Base-by-base conservation (phyloP, 2,797 vertebrate genomes). In the Phataginus tricuspis region DNA sequence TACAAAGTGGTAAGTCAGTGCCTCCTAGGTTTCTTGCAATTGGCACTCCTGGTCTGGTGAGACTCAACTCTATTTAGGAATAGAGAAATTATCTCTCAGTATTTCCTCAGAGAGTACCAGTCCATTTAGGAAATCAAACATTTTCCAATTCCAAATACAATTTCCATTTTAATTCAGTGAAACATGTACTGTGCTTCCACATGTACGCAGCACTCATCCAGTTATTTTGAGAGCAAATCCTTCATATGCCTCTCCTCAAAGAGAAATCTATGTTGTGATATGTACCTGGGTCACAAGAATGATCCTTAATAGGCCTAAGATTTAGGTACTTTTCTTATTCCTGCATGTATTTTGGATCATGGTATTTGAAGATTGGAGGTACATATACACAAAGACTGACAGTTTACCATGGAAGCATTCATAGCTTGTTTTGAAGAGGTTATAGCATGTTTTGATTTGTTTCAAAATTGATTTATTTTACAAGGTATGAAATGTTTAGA, bases 391-490 rank as follows among this genome's bases (percentile, higher is more conserved):
- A 3, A 82, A 84, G 86, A 90, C 23, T 42, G 39, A 57, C 45
- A 83, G 25, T 94, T 91, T 75, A 6, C 55, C 34, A 86, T 34
- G 15, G 49, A 92, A 82, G 86, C 34, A 92, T 79, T 71, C n/a
- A 83, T 4, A 90, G 25, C 7, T 94, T 85, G 37, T 89, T 89
- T 96, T 80, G 19, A 89, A 96, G 75, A 94, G 21, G 4, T 27
- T 63, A 7, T 16, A 15, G 3, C 7, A 13, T 84, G 1, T 63
- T 96, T 91, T 53, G 55, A 3, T 39, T 97, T 92, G 16, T 89
- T 92, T 96, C 96, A 49, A 79, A 94, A 88, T 84, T 86, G 55
- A 80, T 78, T 91, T 95, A 53, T 89, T 80, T 93, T 86, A 53
- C 57, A 91, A 89, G 64, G 34, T 89, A 63, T 88, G 11, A 90